Percentiles rank a stretch among this genome's conserved stretches.
phyloP scores from a whole-genome alignment of 2,113 vertebrate genomes.

The Girardinichthys multiradiatus region DNA sequence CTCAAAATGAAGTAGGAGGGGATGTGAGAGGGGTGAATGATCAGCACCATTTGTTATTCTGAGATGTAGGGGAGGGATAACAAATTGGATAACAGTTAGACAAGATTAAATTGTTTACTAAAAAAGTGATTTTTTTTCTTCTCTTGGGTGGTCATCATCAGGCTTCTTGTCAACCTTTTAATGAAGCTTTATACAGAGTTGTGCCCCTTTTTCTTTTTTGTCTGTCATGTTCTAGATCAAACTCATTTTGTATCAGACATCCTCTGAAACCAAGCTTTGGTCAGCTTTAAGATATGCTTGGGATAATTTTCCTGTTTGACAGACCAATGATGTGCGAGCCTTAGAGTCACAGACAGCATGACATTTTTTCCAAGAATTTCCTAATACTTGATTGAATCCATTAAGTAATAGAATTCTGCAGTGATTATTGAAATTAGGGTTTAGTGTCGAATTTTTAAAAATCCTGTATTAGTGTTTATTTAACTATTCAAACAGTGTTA shows the following conservation, averaged over 20 bases:
- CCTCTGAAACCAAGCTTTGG: not conserved
- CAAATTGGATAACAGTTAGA: not conserved
- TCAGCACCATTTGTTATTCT: conserved; percentile 33
- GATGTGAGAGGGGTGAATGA: conserved; percentile 15
- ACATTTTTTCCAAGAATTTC: too few species aligned
- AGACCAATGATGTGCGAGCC: not conserved
- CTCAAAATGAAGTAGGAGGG: conserved; percentile 34
- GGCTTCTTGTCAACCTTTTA: not conserved
- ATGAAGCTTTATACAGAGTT: not conserved
- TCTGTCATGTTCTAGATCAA: not conserved
- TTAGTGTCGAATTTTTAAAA: too few species aligned
- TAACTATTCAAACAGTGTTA: too few species aligned
- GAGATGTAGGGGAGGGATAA: not conserved
- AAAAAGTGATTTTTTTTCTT: not conserved
- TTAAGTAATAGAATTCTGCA: too few species aligned
- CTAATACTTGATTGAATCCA: too few species aligned
- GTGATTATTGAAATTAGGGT: too few species aligned
- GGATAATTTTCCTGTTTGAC: too few species aligned
- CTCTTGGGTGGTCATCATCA: conserved; percentile 1
- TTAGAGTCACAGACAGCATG: not conserved
- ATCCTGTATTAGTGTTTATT: too few species aligned
- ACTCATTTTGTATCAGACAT: not conserved
- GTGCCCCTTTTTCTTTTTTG: not conserved
- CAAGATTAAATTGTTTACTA: conserved; percentile 1
- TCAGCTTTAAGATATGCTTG: too few species aligned